Conservation (phyloP, 2,113 vertebrate species). For the Mola mola region DNA sequence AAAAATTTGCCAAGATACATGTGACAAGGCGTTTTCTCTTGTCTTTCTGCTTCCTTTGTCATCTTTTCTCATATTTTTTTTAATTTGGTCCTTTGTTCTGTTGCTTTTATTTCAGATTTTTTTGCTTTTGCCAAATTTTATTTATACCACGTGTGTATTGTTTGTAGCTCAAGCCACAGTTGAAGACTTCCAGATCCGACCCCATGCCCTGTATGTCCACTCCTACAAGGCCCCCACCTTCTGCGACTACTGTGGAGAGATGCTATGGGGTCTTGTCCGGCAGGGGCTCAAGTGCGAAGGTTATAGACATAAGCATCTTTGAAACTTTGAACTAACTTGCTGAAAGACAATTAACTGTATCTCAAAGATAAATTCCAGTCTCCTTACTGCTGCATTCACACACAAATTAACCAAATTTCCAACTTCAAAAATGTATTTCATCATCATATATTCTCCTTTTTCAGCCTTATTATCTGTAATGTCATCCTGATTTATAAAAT, state of each 20-base stretch:
- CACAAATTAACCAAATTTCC: background rate
- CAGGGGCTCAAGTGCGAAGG: constrained; percentile 99
- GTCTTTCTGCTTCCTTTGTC: constrained; percentile 15
- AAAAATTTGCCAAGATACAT: too few relatives aligned
- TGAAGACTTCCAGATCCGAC: constrained; percentile 99
- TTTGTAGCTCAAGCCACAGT: constrained; percentile 93
- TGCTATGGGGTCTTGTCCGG: constrained; percentile 98
- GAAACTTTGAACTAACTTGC: background rate
- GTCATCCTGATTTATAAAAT: constrained; percentile 21
- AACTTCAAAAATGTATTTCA: constrained; percentile 28
- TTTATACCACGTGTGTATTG: constrained; percentile 59
- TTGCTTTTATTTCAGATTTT: constrained; percentile 11
- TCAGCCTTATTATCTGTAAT: background rate
- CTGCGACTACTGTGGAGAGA: constrained; percentile 99
- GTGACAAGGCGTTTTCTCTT: constrained; percentile 34
- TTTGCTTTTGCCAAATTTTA: constrained; percentile 22
- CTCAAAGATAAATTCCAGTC: constrained; percentile 13
- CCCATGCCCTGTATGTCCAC: constrained; percentile 96
- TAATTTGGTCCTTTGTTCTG: background rate
- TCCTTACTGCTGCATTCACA: background rate
- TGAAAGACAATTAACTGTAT: constrained; percentile 18
- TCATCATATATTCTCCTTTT: background rate
- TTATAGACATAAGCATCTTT: constrained; percentile 57
- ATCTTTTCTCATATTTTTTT: constrained; percentile 7
- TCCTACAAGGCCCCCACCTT: constrained; percentile 99